Evolutionary conservation across 2,797 vertebrate genomes (phyloP).

Genomic region (Buphagus erythrorhynchus): DNA sequence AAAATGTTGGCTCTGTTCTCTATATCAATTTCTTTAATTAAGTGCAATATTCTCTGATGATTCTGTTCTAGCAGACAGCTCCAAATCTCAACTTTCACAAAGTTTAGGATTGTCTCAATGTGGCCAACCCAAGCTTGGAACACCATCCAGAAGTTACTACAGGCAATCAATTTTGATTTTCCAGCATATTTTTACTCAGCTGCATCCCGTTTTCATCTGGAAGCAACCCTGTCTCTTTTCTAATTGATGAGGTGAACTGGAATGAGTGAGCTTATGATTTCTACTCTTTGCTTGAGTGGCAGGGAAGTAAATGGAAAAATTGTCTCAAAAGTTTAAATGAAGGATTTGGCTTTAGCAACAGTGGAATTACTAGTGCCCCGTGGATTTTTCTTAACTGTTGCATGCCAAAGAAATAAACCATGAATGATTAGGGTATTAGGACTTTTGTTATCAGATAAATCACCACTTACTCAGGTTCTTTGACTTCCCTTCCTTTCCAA

Average conservation of each 20-base stretch:
- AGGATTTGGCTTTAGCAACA: constrained; percentile 6
- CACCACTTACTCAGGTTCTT: not conserved
- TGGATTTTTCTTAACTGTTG: not conserved
- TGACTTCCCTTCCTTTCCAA: not conserved
- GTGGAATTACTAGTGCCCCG: not conserved
- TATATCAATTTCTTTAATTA: constrained; percentile 7
- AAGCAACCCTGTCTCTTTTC: constrained; percentile 6
- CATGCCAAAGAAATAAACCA: constrained; percentile 42
- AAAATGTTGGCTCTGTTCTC: not conserved
- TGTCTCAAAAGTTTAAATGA: constrained; percentile 41
- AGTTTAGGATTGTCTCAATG: not conserved
- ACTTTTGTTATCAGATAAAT: constrained; percentile 45
- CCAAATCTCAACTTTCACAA: not conserved
- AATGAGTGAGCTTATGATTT: constrained; percentile 39
- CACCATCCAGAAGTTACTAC: not conserved
- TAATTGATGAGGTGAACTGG: constrained; percentile 52
- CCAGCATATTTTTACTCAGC: constrained; percentile 20
- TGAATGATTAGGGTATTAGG: not conserved
- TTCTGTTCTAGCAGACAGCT: not conserved
- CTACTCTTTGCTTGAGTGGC: constrained; percentile 44
- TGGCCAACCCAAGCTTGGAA: not conserved
- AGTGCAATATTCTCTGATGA: not conserved
- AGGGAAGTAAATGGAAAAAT: constrained; percentile 51
- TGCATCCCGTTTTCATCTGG: constrained; percentile 46
- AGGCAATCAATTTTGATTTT: constrained; percentile 34